A percentile compares a stretch with the other conserved stretches of the same genome.
These are phyloP conservation scores for Onychomys torridus DNA, from an alignment of 2,797 vertebrate genomes.

Conservation along the genomic window DNA sequence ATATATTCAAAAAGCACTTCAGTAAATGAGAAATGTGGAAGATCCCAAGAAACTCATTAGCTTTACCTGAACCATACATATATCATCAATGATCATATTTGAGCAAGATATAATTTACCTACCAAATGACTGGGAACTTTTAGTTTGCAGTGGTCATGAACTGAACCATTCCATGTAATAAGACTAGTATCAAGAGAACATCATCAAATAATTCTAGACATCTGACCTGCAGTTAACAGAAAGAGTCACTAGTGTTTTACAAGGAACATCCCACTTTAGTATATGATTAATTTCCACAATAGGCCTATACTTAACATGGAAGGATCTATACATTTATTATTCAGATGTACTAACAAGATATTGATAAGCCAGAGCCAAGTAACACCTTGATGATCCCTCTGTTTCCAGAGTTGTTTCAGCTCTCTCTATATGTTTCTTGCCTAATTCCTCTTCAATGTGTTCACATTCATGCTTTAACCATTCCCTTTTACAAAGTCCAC, in stretches of 20 bases:
- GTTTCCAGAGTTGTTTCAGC: neutral
- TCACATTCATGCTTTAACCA: neutral
- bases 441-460: neutral
- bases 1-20: constrained; percentile 24
- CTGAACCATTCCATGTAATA: neutral
- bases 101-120: neutral
- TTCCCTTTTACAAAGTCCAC: neutral
- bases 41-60: neutral
- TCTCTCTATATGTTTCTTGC: neutral
- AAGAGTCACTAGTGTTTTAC: neutral
- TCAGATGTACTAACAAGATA: neutral
- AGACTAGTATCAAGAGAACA: neutral
- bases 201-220: neutral
- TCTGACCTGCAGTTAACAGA: neutral
- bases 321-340: neutral
- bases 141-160: neutral
- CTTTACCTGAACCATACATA: neutral
- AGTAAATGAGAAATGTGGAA: neutral
- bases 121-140: neutral
- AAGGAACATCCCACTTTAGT: neutral
- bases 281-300: neutral
- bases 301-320: neutral
- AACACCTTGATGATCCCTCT: neutral
- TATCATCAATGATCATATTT: neutral
- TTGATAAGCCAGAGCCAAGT: neutral